Percentiles rank a stretch among this genome's conserved stretches.
phyloP scores from a whole-genome alignment of 2,113 vertebrate genomes.

The Acinonyx jubatus region DNA sequence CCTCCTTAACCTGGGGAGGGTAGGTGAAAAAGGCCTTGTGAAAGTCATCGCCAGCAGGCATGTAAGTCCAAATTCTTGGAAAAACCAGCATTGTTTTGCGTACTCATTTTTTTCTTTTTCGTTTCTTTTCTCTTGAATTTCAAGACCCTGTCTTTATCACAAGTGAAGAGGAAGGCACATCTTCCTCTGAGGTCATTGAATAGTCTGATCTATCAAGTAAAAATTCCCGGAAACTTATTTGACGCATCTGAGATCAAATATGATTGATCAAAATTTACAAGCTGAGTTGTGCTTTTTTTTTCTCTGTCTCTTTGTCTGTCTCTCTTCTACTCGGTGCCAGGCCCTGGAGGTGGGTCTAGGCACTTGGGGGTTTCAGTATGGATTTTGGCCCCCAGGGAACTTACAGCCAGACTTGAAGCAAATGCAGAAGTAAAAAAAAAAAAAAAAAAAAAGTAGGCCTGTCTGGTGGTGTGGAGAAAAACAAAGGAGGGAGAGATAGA shows the following conservation, averaged over 20 bases:
- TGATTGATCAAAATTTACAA: not conserved
- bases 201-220: not conserved
- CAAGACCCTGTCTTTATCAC: not conserved
- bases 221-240: not conserved
- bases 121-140: not conserved
- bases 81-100: not conserved
- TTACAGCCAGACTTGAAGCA: not conserved
- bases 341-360: not conserved
- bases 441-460: too few relatives aligned
- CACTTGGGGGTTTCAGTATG: fast-evolving
- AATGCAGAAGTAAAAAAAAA: not conserved
- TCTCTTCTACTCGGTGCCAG: not conserved
- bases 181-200: not conserved
- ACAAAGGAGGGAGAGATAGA: not conserved
- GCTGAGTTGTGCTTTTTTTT: too few relatives aligned
- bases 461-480: not conserved
- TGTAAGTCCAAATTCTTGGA: not conserved
- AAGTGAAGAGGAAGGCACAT: not conserved
- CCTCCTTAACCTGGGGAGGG: not conserved
- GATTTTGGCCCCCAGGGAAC: not conserved
- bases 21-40: not conserved
- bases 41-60: not conserved
- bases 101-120: not conserved
- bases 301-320: too few relatives aligned
- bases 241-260: not conserved